Base-by-base conservation (phyloP, 1,140 invertebrate genomes). In the Diuraphis noxia region DNA sequence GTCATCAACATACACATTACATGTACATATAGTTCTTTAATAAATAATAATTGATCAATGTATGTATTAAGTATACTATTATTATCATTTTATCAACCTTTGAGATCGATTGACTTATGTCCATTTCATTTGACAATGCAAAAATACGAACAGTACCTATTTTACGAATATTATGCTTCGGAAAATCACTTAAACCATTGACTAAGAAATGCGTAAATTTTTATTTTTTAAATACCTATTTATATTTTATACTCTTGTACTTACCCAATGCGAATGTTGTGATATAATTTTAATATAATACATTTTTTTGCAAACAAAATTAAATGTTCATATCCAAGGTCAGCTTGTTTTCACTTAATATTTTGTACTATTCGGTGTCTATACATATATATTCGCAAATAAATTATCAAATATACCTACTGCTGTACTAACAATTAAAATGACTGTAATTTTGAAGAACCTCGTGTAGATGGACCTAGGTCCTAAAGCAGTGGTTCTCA, bases 1-100 rank as follows among this genome's bases (percentile, higher is more conserved):
- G 89, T 56, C 89, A 91, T 91, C 89, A 91, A 91, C 77, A 91
- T 82, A 82, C 77, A 10, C 43, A 81, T 34, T 52, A 17, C 25
- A 30, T 21, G 36, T 41, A 63, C 30, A 63, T 63, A 88, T 30
- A 13, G 34, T 46, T 56, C 4, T 38, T 72, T 72, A n/a, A 72
- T 72, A 17, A 72, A n/a, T 72, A n/a, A 72, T 72, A 17, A 72
- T 5, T n/a, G 30, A 72, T 72, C 56, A n/a, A 72, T 63, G 10
- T 63, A n/a, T 63, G 8, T 41, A 40, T n/a, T n/a, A n/a, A n/a
- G 10, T 46, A 19, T 46, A 46, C 43, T 46, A 46, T 88, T 88
- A 38, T 40, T 21, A 63, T 40, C 6, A 63, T 41, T 88, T 63
- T 41, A 41, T 63, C 19, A 86, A 36, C 21, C 38, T 52, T 10